Percentiles rank a stretch among this genome's conserved stretches.
These are phyloP conservation scores for Bactericera cockerelli DNA, from an alignment of 1,140 invertebrate genomes.

Conservation along the genomic window DNA sequence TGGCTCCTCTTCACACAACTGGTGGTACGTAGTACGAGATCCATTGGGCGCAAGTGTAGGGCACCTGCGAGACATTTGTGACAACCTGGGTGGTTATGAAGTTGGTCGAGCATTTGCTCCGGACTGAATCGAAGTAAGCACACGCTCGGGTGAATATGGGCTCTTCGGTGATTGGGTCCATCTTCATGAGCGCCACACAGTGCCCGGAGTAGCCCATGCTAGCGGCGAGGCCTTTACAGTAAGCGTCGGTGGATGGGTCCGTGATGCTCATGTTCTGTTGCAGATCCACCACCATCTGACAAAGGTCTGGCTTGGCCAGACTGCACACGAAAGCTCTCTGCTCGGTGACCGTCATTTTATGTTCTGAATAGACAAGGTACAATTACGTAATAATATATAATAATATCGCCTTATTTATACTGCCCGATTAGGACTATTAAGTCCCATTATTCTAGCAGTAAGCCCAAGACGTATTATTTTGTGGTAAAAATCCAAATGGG, in stretches of 20 bases:
- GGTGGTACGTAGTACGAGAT: too few relatives aligned
- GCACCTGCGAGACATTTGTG: neutral
- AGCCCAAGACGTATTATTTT: too few relatives aligned
- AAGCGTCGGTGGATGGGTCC: neutral
- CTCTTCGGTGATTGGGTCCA: neutral
- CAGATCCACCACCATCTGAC: neutral
- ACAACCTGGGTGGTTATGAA: neutral
- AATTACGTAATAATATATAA: too few relatives aligned
- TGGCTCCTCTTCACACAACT: too few relatives aligned
- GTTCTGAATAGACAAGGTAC: too few relatives aligned
- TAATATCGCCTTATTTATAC: too few relatives aligned
- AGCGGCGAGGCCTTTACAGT: neutral
- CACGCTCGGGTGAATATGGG: neutral
- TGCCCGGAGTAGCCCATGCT: neutral
- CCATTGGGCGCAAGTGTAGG: too few relatives aligned
- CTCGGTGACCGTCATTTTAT: slow-evolving; percentile 1
- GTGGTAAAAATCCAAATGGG: too few relatives aligned
- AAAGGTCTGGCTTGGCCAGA: neutral
- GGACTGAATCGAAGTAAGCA: neutral
- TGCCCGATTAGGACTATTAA: too few relatives aligned
- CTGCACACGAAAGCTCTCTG: neutral
- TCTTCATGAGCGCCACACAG: neutral
- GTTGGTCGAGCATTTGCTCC: slow-evolving; percentile 1
- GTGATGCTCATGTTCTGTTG: neutral
- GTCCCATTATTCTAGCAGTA: too few relatives aligned